These are phyloP conservation scores for Plestiodon gilberti DNA, from an alignment of 2,113 vertebrate species.

Conservation along the genomic window DNA sequence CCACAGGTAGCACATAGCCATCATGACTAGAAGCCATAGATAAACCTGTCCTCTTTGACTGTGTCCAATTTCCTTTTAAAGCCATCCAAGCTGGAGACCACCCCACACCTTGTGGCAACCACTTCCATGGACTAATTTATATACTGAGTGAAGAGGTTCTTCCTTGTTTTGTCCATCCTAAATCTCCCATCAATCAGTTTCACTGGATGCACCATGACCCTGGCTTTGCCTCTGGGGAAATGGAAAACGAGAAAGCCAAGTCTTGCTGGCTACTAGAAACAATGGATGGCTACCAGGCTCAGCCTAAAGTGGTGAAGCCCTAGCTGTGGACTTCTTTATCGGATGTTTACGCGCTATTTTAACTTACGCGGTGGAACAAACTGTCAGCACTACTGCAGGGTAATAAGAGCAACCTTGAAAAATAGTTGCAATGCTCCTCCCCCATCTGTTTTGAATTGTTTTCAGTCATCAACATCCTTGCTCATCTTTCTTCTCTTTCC, in stretches of 20 bases:
- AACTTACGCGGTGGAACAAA: not conserved
- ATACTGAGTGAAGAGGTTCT: not conserved
- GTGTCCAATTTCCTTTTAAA: too few species aligned
- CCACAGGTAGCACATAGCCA: too few species aligned
- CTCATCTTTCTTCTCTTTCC: not conserved
- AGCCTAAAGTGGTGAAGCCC: not conserved
- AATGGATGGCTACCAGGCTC: not conserved
- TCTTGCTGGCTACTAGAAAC: not conserved
- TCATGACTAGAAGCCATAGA: too few species aligned
- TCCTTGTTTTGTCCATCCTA: not conserved
- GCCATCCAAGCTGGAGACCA: too few species aligned
- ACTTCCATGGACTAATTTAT: too few species aligned
- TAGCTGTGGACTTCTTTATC: not conserved
- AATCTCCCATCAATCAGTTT: not conserved
- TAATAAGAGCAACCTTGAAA: not conserved
- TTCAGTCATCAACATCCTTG: not conserved
- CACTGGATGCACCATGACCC: not conserved
- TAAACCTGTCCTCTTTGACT: too few species aligned
- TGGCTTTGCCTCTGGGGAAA: constrained; percentile 47
- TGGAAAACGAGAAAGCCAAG: not conserved
- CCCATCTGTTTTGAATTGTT: not conserved
- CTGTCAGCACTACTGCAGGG: not conserved
- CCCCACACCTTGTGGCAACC: too few species aligned
- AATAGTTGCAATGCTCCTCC: not conserved
- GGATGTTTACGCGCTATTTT: not conserved